A percentile compares a stretch with the other conserved stretches of the same genome.
phyloP scores from a whole-genome alignment of 2,888 invertebrate genomes.

The Synergus gifuensis region DNA sequence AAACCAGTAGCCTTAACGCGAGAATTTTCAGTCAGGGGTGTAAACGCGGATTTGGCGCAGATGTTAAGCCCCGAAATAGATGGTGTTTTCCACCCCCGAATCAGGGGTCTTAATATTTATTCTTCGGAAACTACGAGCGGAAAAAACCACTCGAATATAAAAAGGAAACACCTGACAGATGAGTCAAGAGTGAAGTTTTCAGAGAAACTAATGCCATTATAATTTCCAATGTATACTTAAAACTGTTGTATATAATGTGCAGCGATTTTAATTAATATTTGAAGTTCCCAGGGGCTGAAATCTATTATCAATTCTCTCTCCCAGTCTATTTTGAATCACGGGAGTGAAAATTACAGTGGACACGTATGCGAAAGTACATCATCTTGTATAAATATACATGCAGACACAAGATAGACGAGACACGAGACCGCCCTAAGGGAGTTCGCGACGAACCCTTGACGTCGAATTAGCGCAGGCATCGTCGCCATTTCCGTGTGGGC shows the following conservation, averaged over 20 bases:
- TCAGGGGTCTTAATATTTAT: conserved; percentile 22
- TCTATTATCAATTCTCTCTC: conserved; percentile 7
- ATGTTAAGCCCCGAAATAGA: conserved; percentile 46
- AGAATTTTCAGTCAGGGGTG: conserved; percentile 48
- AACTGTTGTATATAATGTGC: background rate
- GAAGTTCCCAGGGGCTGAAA: background rate
- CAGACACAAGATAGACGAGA: conserved; percentile 3
- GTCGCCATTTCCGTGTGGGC: conserved; percentile 76
- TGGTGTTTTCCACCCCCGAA: conserved; percentile 44
- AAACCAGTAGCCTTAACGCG: conserved; percentile 50
- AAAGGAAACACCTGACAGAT: background rate
- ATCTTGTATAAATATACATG: conserved; percentile 24
- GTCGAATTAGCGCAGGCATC: conserved; percentile 65
- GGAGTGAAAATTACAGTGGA: background rate
- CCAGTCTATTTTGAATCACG: background rate
- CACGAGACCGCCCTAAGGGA: conserved; percentile 54
- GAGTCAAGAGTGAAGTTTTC: background rate
- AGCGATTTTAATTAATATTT: background rate
- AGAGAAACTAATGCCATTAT: background rate
- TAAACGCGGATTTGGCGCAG: conserved; percentile 50
- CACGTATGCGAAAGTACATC: conserved; percentile 6
- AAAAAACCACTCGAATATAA: conserved; percentile 21
- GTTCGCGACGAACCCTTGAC: conserved; percentile 56
- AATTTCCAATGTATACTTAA: background rate
- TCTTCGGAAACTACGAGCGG: background rate